Evolutionary conservation across 2,797 vertebrate species (phyloP).

Genomic region (Todus mexicanus): DNA sequence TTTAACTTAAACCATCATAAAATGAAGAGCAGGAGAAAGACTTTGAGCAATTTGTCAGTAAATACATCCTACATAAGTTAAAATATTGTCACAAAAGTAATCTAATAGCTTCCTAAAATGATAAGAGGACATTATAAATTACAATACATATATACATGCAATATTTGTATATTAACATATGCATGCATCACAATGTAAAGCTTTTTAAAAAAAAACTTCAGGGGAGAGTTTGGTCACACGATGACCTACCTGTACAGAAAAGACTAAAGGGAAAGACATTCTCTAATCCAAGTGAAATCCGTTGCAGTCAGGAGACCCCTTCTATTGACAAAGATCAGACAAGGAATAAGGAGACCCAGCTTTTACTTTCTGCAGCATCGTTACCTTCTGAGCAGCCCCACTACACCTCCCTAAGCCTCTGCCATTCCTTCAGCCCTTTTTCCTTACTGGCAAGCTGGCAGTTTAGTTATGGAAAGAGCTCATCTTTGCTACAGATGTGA

Average conservation of each 20-base stretch:
- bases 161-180: not conserved
- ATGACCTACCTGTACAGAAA: not conserved
- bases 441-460: not conserved
- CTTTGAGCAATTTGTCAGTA: not conserved
- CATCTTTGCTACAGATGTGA: not conserved
- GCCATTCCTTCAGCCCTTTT: not conserved
- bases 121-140: not conserved
- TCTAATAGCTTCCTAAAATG: not conserved
- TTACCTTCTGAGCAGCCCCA: not conserved
- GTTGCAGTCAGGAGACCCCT: not conserved
- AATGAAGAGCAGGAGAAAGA: not conserved
- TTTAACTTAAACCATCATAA: not conserved
- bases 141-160: not conserved
- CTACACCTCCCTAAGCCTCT: not conserved
- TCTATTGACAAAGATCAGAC: not conserved
- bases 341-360: not conserved
- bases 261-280: not conserved
- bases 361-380: not conserved
- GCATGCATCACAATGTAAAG: accelerated
- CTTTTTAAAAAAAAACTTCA: not conserved
- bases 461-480: not conserved
- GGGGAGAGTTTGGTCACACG: not conserved
- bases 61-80: not conserved
- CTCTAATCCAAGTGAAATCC: not conserved
- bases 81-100: not conserved